A percentile compares a stretch with the other conserved stretches of the same genome.
These are phyloP conservation scores for Nothoprocta pentlandii DNA, from an alignment of 2,113 vertebrate genomes.

Conservation along the genomic window DNA sequence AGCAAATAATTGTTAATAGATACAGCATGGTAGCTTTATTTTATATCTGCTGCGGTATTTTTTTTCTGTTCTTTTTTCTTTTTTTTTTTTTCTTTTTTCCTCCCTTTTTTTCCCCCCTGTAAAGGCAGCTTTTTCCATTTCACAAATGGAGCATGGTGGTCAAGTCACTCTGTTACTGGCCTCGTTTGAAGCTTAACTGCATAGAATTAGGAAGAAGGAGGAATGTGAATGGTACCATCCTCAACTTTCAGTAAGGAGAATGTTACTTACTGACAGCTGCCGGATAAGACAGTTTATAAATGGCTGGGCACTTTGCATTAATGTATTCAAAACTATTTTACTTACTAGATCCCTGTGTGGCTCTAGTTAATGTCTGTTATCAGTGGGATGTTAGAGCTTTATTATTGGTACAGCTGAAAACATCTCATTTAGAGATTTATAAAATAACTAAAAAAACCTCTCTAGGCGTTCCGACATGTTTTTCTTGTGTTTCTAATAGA, in stretches of 20 bases:
- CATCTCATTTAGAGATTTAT: background rate
- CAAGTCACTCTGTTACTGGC: conserved; percentile 55
- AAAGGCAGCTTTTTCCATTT: conserved; percentile 63
- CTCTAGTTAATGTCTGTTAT: conserved; percentile 19
- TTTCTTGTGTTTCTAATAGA: background rate
- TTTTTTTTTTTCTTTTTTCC: background rate
- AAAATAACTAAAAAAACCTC: background rate
- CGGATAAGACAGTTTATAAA: conserved; percentile 63
- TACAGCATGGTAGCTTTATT: conserved; percentile 69
- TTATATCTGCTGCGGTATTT: conserved; percentile 40
- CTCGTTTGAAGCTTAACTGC: conserved; percentile 75
- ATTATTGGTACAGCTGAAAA: background rate
- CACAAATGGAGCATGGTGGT: conserved; percentile 57
- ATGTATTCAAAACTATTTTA: conserved; percentile 59
- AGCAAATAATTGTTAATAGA: conserved; percentile 80
- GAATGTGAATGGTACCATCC: conserved; percentile 58
- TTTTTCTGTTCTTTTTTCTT: no score
- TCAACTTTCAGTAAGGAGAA: conserved; percentile 43
- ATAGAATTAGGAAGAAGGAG: conserved; percentile 70
- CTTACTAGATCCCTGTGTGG: background rate
- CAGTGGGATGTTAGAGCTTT: background rate
- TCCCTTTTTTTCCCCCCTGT: background rate
- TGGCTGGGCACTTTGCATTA: conserved; percentile 52
- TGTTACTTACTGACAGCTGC: conserved; percentile 22
- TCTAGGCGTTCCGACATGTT: background rate